Evolutionary conservation across 1,140 invertebrate genomes (phyloP), one percentile per base, ranked within the genome.

Genomic region (Danaus melanippus): DNA sequence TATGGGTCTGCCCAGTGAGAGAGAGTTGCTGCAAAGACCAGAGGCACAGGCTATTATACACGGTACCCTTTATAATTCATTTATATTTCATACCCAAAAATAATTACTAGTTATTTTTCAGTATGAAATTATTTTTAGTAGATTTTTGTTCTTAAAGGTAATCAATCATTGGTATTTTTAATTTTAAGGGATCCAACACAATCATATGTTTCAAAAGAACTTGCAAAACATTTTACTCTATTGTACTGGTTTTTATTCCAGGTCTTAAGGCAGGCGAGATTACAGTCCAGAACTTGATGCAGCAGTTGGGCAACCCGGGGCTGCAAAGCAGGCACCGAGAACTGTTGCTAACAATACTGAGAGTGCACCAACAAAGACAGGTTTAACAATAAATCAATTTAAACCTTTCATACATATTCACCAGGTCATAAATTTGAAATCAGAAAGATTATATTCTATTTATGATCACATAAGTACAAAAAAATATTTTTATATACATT

Each of bases 1-100:
- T 9, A 46, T 61, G 53, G 62, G 47, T 21, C 46, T 53, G 12
- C 46, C 54, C 59, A 59, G 71, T 8, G 81, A 84, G 58, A 81
- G 89, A 41, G 92, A 93, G 56, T 78, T 93, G 46, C 67, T 93
- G 40, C 91, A 91, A 70, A 76, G 92, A 61, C 92, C 92, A 0
- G 93, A 94, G 79, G 92, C 92, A 7, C 90, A 92, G 74, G 91
- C 91, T 42, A 92, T 93, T 42, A 89, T 93, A 67, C 90, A 91
- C 76, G 92, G 92, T 89, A 48, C 46, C 60, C 32, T 32, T 32
- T 32, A 32, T 4, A 32, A 32, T 32, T 32, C 6, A 32, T 32
- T 7, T 32, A 32, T 32, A 32, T 15, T 15, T 15, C 1, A 15
- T 15, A 15, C 15, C 3, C 15, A 15, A 15, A 1, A 15, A 15